phyloP scores from a whole-genome alignment of 2,888 invertebrate genomes.

The Sussaba pulchella region DNA sequence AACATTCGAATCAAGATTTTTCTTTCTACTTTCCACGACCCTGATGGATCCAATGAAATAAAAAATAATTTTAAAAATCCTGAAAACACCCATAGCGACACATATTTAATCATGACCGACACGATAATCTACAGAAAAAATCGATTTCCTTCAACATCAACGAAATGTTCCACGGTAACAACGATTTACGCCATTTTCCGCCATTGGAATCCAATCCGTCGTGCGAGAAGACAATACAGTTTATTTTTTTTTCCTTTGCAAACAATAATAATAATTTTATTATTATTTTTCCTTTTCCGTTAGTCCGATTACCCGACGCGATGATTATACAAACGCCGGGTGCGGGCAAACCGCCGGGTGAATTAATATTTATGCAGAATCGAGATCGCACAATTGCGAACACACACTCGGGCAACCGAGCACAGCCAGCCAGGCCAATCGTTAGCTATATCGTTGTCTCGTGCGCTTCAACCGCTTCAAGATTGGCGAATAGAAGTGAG shows the following conservation, averaged over 20 bases:
- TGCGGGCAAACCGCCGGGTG: slow-evolving; percentile 31
- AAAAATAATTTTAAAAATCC: no score
- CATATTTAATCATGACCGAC: no score
- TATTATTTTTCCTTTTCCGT: slow-evolving; percentile 21
- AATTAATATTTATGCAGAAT: slow-evolving; percentile 61
- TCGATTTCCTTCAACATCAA: no score
- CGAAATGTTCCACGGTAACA: not conserved
- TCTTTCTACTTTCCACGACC: no score
- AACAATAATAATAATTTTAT: slow-evolving; percentile 11
- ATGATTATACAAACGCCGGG: slow-evolving; percentile 43
- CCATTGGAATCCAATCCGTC: slow-evolving; percentile 3
- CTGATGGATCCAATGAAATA: no score
- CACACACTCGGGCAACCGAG: slow-evolving; percentile 44
- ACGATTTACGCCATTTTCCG: slow-evolving; percentile 29
- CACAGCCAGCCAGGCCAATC: slow-evolving; percentile 1
- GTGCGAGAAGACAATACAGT: slow-evolving; percentile 30
- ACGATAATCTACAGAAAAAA: no score
- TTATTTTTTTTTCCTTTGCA: slow-evolving; percentile 38
- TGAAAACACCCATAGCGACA: no score
- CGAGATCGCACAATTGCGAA: slow-evolving; percentile 49
- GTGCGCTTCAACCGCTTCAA: slow-evolving; percentile 6
- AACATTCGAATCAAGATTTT: no score
- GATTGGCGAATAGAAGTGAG: slow-evolving; percentile 57
- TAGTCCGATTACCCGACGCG: slow-evolving; percentile 42
- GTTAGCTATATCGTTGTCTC: not conserved